A percentile compares a stretch with the other conserved stretches of the same genome.
These are phyloP conservation scores for Haliclystus octoradiatus DNA, from an alignment of 30 jellyfish, hydroid and myxozoan species.

Conservation along the genomic window DNA sequence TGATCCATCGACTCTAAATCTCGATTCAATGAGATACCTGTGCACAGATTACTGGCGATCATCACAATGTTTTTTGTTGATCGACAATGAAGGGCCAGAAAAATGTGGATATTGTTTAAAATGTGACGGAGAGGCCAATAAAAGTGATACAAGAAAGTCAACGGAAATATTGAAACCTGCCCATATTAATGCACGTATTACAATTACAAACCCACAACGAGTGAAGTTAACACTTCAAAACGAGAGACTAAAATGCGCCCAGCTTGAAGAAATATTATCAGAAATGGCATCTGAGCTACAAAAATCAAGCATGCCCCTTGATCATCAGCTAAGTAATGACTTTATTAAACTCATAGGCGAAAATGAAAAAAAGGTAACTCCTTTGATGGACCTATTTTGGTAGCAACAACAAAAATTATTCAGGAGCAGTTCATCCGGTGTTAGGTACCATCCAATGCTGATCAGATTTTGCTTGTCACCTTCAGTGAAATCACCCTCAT, in stretches of 20 bases:
- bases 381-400: neutral
- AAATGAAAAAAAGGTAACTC: neutral
- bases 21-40: too few species aligned
- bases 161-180: neutral
- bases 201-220: neutral
- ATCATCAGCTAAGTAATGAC: neutral
- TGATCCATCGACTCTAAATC: too few species aligned
- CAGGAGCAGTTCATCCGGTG: neutral
- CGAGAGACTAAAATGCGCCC: neutral
- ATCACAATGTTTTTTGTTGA: too few species aligned
- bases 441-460: neutral
- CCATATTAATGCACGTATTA: neutral
- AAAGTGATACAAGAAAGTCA: neutral
- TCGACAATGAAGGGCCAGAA: too few species aligned
- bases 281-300: neutral
- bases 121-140: neutral
- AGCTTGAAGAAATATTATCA: neutral
- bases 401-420: neutral
- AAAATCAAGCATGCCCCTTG: neutral
- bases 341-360: neutral
- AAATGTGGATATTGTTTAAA: neutral
- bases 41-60: too few species aligned
- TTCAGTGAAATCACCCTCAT: neutral
- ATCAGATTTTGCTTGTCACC: neutral
- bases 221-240: neutral